Percentiles rank a stretch among this genome's conserved stretches.
These are phyloP conservation scores for Crocidura indochinensis DNA, from an alignment of 2,797 vertebrate species.

Conservation along the genomic window DNA sequence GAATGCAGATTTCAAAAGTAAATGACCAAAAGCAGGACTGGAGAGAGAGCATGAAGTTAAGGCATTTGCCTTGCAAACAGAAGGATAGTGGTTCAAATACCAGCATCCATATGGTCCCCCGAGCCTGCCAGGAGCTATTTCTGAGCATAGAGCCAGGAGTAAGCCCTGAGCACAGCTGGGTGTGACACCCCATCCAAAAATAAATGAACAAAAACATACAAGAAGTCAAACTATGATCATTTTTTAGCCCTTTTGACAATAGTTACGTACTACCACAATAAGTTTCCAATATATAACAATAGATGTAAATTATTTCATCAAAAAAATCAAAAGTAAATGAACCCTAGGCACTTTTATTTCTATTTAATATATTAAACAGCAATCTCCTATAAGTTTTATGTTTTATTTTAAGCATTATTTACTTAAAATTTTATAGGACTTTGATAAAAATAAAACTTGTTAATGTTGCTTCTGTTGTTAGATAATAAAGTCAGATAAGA, in stretches of 20 bases:
- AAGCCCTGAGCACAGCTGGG: too few relatives aligned
- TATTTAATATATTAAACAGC: constrained; percentile 7
- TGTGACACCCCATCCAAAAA: background rate
- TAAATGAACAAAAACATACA: background rate
- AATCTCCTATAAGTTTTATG: background rate
- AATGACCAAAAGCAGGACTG: background rate
- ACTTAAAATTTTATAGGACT: constrained; percentile 35
- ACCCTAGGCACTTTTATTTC: constrained; percentile 8
- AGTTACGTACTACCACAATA: background rate
- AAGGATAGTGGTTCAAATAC: too few relatives aligned
- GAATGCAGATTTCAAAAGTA: background rate
- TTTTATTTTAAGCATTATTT: constrained; percentile 59
- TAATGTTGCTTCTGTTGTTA: background rate
- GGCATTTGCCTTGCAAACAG: too few relatives aligned
- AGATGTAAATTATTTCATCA: background rate
- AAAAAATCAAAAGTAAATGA: constrained; percentile 3
- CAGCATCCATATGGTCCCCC: too few relatives aligned
- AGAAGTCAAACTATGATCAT: background rate
- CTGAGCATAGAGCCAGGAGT: too few relatives aligned
- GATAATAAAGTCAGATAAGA: background rate
- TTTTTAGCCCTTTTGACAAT: background rate
- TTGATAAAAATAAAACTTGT: background rate
- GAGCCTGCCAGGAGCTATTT: too few relatives aligned
- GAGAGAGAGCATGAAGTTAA: too few relatives aligned
- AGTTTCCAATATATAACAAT: constrained; percentile 4